Percentiles rank a stretch among this genome's conserved stretches.
These are phyloP conservation scores for western clawed frog (Xenopus tropicalis) DNA, from an alignment of 2,113 vertebrate genomes.

Conservation along the genomic window DNA sequence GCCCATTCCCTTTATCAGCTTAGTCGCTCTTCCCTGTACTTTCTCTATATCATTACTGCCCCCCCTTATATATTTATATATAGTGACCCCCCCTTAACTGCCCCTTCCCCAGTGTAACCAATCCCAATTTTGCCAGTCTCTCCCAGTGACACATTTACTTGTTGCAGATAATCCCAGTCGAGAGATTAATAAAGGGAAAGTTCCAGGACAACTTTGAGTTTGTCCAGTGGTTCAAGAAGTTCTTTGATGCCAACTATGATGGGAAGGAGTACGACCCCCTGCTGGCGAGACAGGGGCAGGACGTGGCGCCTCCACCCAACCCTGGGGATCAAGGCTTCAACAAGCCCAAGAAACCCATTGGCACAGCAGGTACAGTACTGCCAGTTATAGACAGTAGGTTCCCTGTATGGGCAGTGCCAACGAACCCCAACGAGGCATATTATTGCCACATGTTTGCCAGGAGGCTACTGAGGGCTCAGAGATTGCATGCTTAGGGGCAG, in stretches of 20 bases:
- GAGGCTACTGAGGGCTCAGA: background rate
- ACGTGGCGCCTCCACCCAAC: constrained; percentile 82
- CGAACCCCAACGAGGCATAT: too few relatives aligned
- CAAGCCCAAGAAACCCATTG: constrained; percentile 91
- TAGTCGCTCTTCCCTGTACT: too few relatives aligned
- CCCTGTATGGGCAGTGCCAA: background rate
- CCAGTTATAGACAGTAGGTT: background rate
- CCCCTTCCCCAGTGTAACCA: too few relatives aligned
- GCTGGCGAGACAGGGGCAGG: constrained; percentile 92
- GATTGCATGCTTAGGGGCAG: background rate
- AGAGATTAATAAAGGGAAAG: constrained; percentile 93
- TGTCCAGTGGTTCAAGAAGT: constrained; percentile 99
- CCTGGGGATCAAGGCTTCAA: constrained; percentile 98
- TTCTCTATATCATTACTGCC: too few relatives aligned
- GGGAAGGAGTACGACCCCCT: constrained; percentile 96
- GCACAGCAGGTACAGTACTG: constrained; percentile 78
- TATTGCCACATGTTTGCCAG: background rate
- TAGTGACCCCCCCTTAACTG: too few relatives aligned
- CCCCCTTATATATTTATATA: too few relatives aligned
- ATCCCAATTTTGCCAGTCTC: too few relatives aligned
- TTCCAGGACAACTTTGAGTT: constrained; percentile 99
- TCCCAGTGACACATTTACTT: constrained; percentile 1
- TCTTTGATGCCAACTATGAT: constrained; percentile 97
- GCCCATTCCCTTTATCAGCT: too few relatives aligned
- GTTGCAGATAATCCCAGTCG: constrained; percentile 91